phyloP scores from a whole-genome alignment of 1,140 invertebrate species.

The Lordiphosa collinella region DNA sequence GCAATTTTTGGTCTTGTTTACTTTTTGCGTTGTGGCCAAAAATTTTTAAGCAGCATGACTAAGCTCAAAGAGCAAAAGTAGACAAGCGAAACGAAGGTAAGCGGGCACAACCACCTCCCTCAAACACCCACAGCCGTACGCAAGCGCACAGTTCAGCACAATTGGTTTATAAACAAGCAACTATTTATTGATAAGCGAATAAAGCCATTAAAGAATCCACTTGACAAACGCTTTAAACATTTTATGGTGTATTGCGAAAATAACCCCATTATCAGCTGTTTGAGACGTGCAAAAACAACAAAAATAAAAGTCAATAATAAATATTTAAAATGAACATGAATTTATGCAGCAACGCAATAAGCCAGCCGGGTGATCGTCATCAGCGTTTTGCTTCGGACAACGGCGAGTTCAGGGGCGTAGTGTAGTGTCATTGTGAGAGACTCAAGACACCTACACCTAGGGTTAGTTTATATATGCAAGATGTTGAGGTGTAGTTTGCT shows the following conservation, averaged over 20 bases:
- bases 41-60: constrained; percentile 57
- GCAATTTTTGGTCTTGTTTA: constrained; percentile 24
- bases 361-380: constrained; percentile 17
- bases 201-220: constrained; percentile 22
- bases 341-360: constrained; percentile 73
- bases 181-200: constrained; percentile 31
- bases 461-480: too few species aligned
- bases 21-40: constrained; percentile 56
- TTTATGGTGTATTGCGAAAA: constrained; percentile 17
- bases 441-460: too few species aligned
- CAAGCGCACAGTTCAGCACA: constrained; percentile 10
- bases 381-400: constrained; percentile 7
- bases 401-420: constrained; percentile 35
- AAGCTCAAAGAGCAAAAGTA: constrained; percentile 52
- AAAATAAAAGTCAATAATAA: constrained; percentile 38
- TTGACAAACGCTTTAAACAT: constrained; percentile 17
- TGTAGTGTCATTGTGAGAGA: too few species aligned
- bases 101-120: not conserved
- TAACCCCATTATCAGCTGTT: constrained; percentile 37
- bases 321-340: constrained; percentile 24
- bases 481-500: too few species aligned
- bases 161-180: constrained; percentile 50
- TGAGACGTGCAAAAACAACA: constrained; percentile 24
- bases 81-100: constrained; percentile 33
- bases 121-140: not conserved